Conservation (phyloP, 2,888 invertebrate genomes). For the Drymonia ruficornis region DNA sequence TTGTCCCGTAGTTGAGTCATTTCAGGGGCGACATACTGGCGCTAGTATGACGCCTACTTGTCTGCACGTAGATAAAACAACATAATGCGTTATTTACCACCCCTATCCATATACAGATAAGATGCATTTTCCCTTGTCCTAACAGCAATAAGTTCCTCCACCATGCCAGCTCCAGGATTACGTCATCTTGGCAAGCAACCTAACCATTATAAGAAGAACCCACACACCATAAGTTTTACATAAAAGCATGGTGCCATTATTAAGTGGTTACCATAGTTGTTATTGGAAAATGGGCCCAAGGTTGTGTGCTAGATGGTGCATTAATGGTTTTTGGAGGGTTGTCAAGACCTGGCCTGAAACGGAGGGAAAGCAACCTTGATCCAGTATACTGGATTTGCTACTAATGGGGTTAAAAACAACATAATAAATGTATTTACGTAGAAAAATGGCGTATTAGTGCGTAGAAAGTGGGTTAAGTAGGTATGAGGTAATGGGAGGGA, state of each 20-base stretch:
- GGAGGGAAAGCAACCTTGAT: slow-evolving; percentile 29
- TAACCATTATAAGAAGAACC: slow-evolving; percentile 47
- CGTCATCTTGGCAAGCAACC: slow-evolving; percentile 45
- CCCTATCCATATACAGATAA: slow-evolving; percentile 19
- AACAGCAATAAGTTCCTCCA: slow-evolving; percentile 15
- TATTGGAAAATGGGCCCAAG: slow-evolving; percentile 53
- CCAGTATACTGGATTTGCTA: slow-evolving; percentile 13
- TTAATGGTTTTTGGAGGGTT: slow-evolving; percentile 42
- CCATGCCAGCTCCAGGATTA: slow-evolving; percentile 50
- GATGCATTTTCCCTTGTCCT: slow-evolving; percentile 22
- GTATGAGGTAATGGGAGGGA: no score
- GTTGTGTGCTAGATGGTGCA: slow-evolving; percentile 41
- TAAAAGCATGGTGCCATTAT: slow-evolving; percentile 1
- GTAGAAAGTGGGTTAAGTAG: no score
- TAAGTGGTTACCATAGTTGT: slow-evolving; percentile 39
- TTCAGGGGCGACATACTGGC: slow-evolving; percentile 27
- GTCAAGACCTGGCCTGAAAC: slow-evolving; percentile 18
- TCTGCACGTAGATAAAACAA: slow-evolving; percentile 48
- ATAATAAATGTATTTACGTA: background rate
- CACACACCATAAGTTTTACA: slow-evolving; percentile 13
- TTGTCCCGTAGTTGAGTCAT: slow-evolving; percentile 24
- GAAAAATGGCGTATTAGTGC: background rate
- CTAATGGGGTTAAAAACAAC: slow-evolving; percentile 4
- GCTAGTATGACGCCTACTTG: slow-evolving; percentile 45
- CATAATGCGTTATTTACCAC: slow-evolving; percentile 14